phyloP scores from a whole-genome alignment of 1,140 invertebrate species.

The Drosophila hydei region DNA sequence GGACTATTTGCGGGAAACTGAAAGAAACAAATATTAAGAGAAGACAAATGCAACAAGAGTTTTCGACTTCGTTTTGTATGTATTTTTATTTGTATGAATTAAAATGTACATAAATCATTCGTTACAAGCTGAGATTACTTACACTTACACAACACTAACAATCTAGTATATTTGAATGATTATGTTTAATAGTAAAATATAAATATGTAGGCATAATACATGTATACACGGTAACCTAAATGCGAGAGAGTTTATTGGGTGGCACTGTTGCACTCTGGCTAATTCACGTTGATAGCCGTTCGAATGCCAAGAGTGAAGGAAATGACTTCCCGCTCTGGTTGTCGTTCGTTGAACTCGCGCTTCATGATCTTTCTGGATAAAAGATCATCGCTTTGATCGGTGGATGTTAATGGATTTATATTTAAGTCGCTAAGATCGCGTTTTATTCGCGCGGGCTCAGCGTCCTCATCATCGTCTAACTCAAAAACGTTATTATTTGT shows the following conservation, averaged over 20 bases:
- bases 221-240: conserved; percentile 32
- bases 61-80: no score
- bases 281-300: conserved; percentile 64
- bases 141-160: conserved; percentile 22
- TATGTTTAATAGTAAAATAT: conserved; percentile 37
- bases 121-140: conserved; percentile 23
- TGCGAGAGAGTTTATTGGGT: conserved; percentile 25
- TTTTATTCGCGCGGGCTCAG: conserved; percentile 42
- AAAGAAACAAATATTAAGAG: no score
- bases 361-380: conserved; percentile 69
- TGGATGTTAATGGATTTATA: conserved; percentile 15
- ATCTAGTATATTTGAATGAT: conserved; percentile 39
- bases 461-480: conserved; percentile 63
- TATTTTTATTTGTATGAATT: background rate
- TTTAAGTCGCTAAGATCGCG: conserved; percentile 45
- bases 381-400: conserved; percentile 51
- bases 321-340: conserved; percentile 66
- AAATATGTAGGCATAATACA: conserved; percentile 42
- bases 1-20: no score
- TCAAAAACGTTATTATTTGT: conserved; percentile 74
- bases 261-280: conserved; percentile 27
- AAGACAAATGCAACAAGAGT: no score
- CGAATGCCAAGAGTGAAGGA: conserved; percentile 69
- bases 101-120: conserved; percentile 24
- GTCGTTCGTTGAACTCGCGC: conserved; percentile 56